phyloP scores from a whole-genome alignment of 2,797 vertebrate species.

The Micropoecilia bifurca region DNA sequence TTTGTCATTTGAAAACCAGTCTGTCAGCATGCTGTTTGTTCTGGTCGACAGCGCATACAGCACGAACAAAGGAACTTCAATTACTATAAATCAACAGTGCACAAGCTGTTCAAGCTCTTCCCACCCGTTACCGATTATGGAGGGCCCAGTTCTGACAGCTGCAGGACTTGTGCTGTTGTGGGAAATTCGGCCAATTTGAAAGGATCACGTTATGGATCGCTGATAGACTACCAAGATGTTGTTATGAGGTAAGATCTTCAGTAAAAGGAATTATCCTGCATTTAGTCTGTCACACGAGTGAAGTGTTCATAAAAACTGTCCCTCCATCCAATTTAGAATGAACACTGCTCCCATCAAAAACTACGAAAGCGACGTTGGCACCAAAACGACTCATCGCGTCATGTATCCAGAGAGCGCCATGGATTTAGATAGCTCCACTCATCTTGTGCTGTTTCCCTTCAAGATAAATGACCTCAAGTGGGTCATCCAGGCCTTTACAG shows the following conservation, averaged over 20 bases:
- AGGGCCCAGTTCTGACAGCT: not conserved
- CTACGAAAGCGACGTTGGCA: conserved; percentile 54
- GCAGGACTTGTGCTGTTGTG: conserved; percentile 58
- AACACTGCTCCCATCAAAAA: not conserved
- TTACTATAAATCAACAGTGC: not conserved
- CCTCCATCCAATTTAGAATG: conserved; percentile 26
- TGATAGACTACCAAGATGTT: conserved; percentile 49
- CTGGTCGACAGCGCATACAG: conserved; percentile 20
- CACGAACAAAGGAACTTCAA: accelerated
- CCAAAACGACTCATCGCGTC: conserved; percentile 49
- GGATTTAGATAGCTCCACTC: conserved; percentile 37
- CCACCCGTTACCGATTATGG: not conserved
- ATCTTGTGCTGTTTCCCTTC: conserved; percentile 50
- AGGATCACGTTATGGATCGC: conserved; percentile 33
- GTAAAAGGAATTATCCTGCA: not conserved
- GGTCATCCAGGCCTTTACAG: conserved; percentile 24
- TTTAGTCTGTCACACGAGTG: not conserved
- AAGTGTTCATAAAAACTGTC: not conserved
- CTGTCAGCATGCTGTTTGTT: not conserved
- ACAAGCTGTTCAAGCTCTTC: conserved; percentile 24
- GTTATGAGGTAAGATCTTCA: conserved; percentile 45
- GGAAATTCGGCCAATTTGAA: conserved; percentile 60
- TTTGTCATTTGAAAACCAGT: not conserved
- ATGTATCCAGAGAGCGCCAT: conserved; percentile 58
- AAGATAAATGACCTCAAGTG: conserved; percentile 52